Conservation (phyloP, 2,797 vertebrate genomes). For the Anniella stebbinsi region DNA sequence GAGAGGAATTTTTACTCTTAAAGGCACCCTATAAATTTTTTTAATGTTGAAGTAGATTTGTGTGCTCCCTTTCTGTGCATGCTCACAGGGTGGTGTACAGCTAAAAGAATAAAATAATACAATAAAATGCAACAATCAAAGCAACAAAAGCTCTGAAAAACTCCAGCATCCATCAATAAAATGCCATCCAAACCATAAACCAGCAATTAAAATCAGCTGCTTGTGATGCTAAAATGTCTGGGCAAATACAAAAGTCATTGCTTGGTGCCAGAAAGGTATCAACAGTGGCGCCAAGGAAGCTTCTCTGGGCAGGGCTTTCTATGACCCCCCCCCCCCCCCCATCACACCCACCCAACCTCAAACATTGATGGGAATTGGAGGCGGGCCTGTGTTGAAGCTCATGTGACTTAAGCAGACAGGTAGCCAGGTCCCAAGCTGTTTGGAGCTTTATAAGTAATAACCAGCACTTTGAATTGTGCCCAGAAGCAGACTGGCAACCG, state of each 20-base stretch:
- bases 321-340: background rate
- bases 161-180: background rate
- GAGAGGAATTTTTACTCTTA: background rate
- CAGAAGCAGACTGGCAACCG: background rate
- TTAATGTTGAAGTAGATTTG: background rate
- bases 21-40: background rate
- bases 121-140: background rate
- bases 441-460: background rate
- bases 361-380: background rate
- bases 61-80: background rate
- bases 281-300: background rate
- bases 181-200: background rate
- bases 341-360: background rate
- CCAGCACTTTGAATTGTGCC: background rate
- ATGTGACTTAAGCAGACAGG: background rate
- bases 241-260: background rate
- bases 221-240: background rate
- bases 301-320: background rate
- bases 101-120: background rate
- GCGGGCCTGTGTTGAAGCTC: background rate
- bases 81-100: too few species aligned
- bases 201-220: background rate
- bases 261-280: background rate
- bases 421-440: background rate
- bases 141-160: background rate